phyloP scores from a whole-genome alignment of 2,888 invertebrate species.

The Stegana nigrithorax region DNA sequence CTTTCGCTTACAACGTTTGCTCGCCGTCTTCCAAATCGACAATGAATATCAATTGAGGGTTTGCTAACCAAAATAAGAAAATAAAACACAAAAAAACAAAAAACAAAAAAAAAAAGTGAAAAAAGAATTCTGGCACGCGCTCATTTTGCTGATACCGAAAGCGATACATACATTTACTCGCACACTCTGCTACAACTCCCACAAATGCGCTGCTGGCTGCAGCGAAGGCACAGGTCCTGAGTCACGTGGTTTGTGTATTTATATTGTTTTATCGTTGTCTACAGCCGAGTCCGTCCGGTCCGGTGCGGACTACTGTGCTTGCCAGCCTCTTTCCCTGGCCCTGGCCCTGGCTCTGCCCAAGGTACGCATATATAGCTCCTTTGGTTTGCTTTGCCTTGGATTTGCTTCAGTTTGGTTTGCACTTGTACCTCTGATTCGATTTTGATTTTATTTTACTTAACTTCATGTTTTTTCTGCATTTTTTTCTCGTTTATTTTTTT shows the following conservation, averaged over 20 bases:
- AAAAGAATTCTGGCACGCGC: neutral
- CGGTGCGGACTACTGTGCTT: constrained; percentile 35
- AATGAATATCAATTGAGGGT: constrained; percentile 60
- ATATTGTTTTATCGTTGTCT: constrained; percentile 56
- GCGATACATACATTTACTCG: neutral
- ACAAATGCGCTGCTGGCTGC: neutral
- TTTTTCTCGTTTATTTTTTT: neutral
- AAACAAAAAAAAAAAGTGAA: too few species aligned
- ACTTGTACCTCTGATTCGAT: constrained; percentile 56
- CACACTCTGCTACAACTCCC: neutral
- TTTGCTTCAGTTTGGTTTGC: constrained; percentile 10
- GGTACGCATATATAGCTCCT: too few species aligned
- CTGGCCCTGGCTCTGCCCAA: neutral
- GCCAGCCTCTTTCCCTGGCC: neutral
- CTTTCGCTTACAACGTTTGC: constrained; percentile 24
- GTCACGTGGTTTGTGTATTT: constrained; percentile 36
- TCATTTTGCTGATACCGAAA: neutral
- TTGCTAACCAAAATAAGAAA: constrained; percentile 42
- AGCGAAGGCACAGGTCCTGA: neutral
- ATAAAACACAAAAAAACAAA: too few species aligned
- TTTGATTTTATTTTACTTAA: constrained; percentile 56
- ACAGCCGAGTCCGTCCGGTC: constrained; percentile 31
- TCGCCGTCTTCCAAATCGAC: constrained; percentile 44
- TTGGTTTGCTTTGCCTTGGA: neutral
- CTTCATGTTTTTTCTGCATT: constrained; percentile 38